phyloP scores from a whole-genome alignment of 2,888 invertebrate species.

The Lasioglossum zephyrum region DNA sequence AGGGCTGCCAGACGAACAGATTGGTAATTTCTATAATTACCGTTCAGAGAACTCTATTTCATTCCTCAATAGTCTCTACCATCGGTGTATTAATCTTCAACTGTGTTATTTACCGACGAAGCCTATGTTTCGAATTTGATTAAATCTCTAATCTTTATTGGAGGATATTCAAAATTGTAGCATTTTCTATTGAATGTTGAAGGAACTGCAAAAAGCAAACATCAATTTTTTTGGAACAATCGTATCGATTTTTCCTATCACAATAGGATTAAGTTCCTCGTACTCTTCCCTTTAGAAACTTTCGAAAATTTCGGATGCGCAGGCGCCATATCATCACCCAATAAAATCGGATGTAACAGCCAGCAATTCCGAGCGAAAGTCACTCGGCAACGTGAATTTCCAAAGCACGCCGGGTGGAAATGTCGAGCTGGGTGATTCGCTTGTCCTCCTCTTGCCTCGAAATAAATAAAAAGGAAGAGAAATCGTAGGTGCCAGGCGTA shows the following conservation, averaged over 20 bases:
- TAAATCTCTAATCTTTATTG: background rate
- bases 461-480: slow-evolving; percentile 10
- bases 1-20: background rate
- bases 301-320: background rate
- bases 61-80: background rate
- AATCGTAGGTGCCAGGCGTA: slow-evolving; percentile 55
- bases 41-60: background rate
- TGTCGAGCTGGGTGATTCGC: background rate
- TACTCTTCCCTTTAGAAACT: background rate
- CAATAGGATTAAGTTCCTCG: too few relatives aligned
- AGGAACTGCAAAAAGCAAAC: too few relatives aligned
- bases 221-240: too few relatives aligned
- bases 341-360: background rate
- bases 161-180: too few relatives aligned
- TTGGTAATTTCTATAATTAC: slow-evolving; percentile 9
- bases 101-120: background rate
- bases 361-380: background rate
- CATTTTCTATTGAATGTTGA: too few relatives aligned
- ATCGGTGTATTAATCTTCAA: background rate
- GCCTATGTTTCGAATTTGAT: background rate
- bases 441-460: background rate
- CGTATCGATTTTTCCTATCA: too few relatives aligned
- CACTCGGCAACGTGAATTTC: background rate
- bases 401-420: background rate
- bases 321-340: background rate